Conservation (phyloP, 2,113 vertebrate genomes). For the Urocynchramus pylzowi region DNA sequence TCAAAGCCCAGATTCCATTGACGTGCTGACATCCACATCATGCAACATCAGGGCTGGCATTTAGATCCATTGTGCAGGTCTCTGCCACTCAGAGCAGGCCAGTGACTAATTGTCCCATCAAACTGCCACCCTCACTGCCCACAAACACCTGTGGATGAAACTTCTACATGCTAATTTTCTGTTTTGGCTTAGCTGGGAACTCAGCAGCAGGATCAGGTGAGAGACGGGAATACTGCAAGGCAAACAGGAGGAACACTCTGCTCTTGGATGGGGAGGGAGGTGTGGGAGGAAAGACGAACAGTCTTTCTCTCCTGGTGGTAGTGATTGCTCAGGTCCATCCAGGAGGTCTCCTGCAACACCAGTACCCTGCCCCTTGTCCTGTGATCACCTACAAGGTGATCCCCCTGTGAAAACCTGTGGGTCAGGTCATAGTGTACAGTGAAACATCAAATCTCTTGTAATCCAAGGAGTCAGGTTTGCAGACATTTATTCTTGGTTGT, state of each 20-base stretch:
- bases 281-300: neutral
- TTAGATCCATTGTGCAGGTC: accelerated
- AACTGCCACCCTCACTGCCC: neutral
- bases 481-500: neutral
- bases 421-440: neutral
- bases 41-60: neutral
- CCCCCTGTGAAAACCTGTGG: neutral
- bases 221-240: neutral
- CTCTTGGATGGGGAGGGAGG: accelerated
- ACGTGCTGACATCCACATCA: neutral
- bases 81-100: neutral
- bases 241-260: neutral
- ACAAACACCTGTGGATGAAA: neutral
- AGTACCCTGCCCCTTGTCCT: neutral
- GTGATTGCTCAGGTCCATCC: neutral
- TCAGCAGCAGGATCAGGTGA: neutral
- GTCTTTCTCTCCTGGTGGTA: neutral
- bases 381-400: neutral
- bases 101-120: neutral
- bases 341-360: neutral
- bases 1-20: neutral
- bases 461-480: neutral
- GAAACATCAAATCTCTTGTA: neutral
- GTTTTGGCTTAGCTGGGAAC: neutral
- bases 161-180: neutral